These are phyloP conservation scores for Enteromius trimaculatus DNA, from an alignment of 2,797 vertebrate genomes.

Conservation along the genomic window DNA sequence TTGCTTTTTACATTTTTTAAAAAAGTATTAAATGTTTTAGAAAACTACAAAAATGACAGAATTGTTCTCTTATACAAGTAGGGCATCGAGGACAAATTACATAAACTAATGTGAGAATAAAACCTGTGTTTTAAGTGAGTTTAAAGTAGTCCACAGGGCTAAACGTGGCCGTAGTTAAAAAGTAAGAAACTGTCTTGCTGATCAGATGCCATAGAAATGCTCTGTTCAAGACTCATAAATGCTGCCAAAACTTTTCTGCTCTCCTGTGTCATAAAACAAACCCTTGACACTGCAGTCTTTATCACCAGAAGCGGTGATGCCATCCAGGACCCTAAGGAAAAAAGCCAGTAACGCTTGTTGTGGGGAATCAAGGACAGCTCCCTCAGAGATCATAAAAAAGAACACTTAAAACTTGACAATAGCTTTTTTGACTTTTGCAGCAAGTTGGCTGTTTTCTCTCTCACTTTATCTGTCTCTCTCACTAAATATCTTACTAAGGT, in stretches of 20 bases:
- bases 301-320: slow-evolving; percentile 44
- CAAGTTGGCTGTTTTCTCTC: slow-evolving; percentile 39
- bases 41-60: not conserved
- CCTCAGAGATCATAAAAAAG: slow-evolving; percentile 57
- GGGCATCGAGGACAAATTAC: not conserved
- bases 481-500: not conserved
- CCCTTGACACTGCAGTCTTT: slow-evolving; percentile 64
- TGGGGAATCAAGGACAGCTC: slow-evolving; percentile 57
- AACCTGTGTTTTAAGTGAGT: not conserved
- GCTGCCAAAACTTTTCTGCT: slow-evolving; percentile 57
- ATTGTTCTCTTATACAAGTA: not conserved
- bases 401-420: slow-evolving; percentile 59
- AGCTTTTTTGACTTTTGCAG: slow-evolving; percentile 39
- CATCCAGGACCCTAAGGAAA: slow-evolving; percentile 56
- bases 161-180: slow-evolving; percentile 1
- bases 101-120: not conserved
- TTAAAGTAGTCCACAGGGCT: not conserved
- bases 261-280: slow-evolving; percentile 69
- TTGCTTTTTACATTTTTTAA: too few relatives aligned
- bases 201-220: slow-evolving; percentile 23
- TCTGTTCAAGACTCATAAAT: slow-evolving; percentile 61
- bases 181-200: slow-evolving; percentile 5
- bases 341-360: slow-evolving; percentile 57
- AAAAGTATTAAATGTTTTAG: not conserved
- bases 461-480: not conserved